Evolutionary conservation across 1,140 invertebrate genomes (phyloP), one percentile per base, ranked within the genome.

Genomic region (Euborellia annulipes): DNA sequence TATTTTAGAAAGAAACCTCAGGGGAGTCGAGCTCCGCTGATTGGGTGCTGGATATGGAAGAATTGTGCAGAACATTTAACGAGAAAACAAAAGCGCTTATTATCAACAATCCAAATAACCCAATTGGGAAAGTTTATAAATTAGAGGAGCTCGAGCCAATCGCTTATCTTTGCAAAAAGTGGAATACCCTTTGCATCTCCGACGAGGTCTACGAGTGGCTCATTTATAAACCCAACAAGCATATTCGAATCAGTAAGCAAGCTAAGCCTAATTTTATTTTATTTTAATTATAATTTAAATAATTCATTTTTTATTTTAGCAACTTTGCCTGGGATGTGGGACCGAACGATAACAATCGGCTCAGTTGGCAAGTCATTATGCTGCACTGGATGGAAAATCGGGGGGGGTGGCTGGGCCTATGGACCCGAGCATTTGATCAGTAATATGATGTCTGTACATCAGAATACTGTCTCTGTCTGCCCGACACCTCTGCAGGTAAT

Each of bases 161-260:
- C 54, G 91, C 85, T 0, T 63, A 68, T 58, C 65, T 98, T 34
- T 95, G 90, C 56, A 87, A 85, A 55, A 92, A 97, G 60, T 81
- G 89, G 72, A 82, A 98, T 63, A 79, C 85, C 4, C 64, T 98
- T 4, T 91, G 89, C 45, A 67, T 98, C 17, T 82, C 88, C 4
- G 94, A 98, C 67, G 95, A 98, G 65, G 95, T 99, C 1, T 99
- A 98, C 53, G 94, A 99, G 65, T 97, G 91, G 87, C 75, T 98
- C 54, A 82, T 91, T 16, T 98, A 87, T 59, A 74, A 85, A 57
- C 82, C 82, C 1, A 68, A 76, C 36, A 71, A 90, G 59, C 94
- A 97, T 65, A 75, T 93, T 47, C 73, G 90, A 58, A 94, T 96
- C 48, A 84, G 84, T 85, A 67, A 67, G 59, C n/a, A n/a, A n/a